A percentile compares a stretch with the other conserved stretches of the same genome.
Evolutionary conservation across 2,888 invertebrate species (phyloP).

Genomic region (Lasioglossum lativentre): DNA sequence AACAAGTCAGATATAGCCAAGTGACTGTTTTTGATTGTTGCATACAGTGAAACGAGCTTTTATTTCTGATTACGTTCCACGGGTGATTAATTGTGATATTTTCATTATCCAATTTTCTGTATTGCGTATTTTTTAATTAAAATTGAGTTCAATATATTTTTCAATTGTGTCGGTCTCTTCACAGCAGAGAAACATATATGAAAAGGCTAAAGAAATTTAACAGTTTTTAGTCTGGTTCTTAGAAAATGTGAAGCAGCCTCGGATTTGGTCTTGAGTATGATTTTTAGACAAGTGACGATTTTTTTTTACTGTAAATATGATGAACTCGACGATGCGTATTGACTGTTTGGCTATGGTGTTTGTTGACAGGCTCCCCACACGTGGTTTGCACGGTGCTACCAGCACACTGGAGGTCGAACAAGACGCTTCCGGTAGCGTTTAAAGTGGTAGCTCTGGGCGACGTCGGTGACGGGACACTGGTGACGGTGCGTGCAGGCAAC

Average conservation of each 20-base stretch:
- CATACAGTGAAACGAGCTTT: neutral
- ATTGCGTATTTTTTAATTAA: neutral
- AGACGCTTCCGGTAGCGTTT: slow-evolving; percentile 97
- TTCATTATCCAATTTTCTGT: neutral
- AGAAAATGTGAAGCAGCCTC: neutral
- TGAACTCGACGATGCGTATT: neutral
- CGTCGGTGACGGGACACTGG: slow-evolving; percentile 96
- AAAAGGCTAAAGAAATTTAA: neutral
- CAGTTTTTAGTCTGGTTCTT: neutral
- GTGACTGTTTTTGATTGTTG: neutral
- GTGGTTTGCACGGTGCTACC: slow-evolving; percentile 94
- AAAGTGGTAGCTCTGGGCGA: slow-evolving; percentile 97
- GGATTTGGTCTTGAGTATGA: neutral
- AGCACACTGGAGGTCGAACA: slow-evolving; percentile 98
- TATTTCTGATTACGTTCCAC: neutral
- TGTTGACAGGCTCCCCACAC: slow-evolving; percentile 76
- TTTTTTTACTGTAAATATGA: neutral
- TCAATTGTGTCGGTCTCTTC: neutral
- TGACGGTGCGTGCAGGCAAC: slow-evolving; percentile 97
- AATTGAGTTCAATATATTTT: neutral
- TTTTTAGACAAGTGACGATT: neutral
- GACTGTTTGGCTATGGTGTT: neutral
- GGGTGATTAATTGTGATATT: neutral
- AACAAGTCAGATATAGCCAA: neutral
- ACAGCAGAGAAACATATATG: neutral